Evolutionary conservation across 2,113 vertebrate species (phyloP).

Genomic region (Scophthalmus maximus): DNA sequence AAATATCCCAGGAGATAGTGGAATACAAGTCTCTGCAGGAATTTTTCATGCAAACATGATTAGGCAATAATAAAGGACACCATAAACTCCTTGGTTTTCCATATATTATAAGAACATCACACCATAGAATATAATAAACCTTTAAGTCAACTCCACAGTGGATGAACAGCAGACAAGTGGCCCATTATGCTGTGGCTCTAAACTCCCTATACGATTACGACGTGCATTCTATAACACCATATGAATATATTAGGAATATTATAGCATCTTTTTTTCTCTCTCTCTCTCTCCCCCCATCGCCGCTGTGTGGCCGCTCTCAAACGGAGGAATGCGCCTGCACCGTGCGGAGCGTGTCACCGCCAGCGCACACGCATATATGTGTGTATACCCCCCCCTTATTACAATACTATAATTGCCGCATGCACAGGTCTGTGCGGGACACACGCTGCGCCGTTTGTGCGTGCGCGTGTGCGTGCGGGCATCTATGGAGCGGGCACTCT

Average conservation of each 20-base stretch:
- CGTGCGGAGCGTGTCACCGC: slow-evolving; percentile 33
- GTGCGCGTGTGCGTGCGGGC: slow-evolving; percentile 16
- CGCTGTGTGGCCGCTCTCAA: slow-evolving; percentile 1
- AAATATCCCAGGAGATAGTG: not conserved
- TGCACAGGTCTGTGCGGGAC: slow-evolving; percentile 51
- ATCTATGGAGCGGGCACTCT: slow-evolving; percentile 51
- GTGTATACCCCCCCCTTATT: slow-evolving; percentile 55
- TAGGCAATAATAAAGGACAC: not conserved
- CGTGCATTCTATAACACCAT: not conserved
- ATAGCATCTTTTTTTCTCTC: not conserved
- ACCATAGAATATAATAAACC: not conserved
- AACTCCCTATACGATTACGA: slow-evolving; percentile 27
- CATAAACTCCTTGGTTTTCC: not conserved
- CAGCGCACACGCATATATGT: slow-evolving; percentile 26
- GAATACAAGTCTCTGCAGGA: not conserved
- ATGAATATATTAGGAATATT: not conserved
- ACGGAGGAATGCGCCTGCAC: slow-evolving; percentile 27
- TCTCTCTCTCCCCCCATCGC: not conserved
- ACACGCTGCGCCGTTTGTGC: slow-evolving; percentile 42
- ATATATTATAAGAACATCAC: not conserved
- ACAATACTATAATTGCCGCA: slow-evolving; percentile 68
- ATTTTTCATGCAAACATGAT: not conserved
- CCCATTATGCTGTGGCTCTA: not conserved
- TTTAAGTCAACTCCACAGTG: not conserved
- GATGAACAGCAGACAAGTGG: not conserved